A percentile compares a stretch with the other conserved stretches of the same genome.
phyloP scores from a whole-genome alignment of 2,888 invertebrate species.

The Alitta virens region DNA sequence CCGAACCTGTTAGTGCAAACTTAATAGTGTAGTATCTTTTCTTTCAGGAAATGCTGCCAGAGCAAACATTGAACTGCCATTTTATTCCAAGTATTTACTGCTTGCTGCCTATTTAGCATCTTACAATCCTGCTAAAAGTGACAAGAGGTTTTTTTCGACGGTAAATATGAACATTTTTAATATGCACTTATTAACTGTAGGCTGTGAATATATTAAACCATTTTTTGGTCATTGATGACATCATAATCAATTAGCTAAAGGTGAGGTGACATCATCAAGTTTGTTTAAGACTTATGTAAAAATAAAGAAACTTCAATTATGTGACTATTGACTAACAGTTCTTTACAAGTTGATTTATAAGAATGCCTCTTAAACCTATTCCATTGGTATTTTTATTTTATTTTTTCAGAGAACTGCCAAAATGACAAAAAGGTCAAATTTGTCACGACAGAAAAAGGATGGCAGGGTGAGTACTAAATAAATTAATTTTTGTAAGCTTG shows the following conservation, averaged over 20 bases:
- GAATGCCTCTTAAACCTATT: too few species aligned
- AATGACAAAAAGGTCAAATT: slow-evolving; percentile 29
- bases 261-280: too few species aligned
- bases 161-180: slow-evolving; percentile 32
- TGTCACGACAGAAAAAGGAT: slow-evolving; percentile 36
- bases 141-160: slow-evolving; percentile 83
- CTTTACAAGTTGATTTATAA: too few species aligned
- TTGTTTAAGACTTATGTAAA: too few species aligned
- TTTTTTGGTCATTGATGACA: too few species aligned
- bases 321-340: too few species aligned
- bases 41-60: slow-evolving; percentile 21
- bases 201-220: too few species aligned
- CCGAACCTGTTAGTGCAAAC: neutral
- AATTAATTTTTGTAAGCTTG: neutral
- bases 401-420: slow-evolving; percentile 38
- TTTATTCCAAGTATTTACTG: slow-evolving; percentile 83
- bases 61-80: slow-evolving; percentile 66
- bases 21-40: neutral
- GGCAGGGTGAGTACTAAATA: slow-evolving; percentile 40
- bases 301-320: too few species aligned
- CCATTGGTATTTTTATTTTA: too few species aligned
- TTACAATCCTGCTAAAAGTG: slow-evolving; percentile 85
- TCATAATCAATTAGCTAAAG: too few species aligned
- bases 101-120: slow-evolving; percentile 91
- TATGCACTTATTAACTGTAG: too few species aligned